Evolutionary conservation across 2,113 vertebrate species (phyloP).

Genomic region (Scatophagus argus): DNA sequence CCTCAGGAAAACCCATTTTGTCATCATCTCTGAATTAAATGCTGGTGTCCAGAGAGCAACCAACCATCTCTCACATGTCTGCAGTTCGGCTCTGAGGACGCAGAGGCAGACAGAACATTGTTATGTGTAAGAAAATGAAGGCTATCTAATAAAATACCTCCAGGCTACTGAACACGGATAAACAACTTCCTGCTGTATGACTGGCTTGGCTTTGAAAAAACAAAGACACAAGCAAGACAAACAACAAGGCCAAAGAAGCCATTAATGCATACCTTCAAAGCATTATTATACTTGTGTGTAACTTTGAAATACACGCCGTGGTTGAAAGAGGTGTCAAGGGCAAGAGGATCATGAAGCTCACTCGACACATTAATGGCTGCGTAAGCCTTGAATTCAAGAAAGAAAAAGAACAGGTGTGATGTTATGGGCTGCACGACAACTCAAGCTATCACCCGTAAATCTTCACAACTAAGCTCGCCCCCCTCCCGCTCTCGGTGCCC

Average conservation of each 20-base stretch:
- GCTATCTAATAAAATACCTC: background rate
- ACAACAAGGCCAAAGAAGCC: constrained; percentile 2
- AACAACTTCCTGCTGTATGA: constrained; percentile 23
- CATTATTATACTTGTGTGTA: background rate
- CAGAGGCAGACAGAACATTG: background rate
- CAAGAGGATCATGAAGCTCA: constrained; percentile 1
- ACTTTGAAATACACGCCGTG: background rate
- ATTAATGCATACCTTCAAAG: background rate
- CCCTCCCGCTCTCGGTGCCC: background rate
- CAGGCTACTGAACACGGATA: background rate
- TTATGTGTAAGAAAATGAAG: background rate
- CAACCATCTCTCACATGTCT: background rate
- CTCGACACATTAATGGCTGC: constrained; percentile 13
- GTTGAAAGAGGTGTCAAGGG: constrained; percentile 45
- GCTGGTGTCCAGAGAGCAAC: background rate
- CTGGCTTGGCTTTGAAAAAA: background rate
- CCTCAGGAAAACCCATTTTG: background rate
- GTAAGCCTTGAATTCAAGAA: constrained; percentile 41
- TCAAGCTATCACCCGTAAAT: constrained; percentile 60
- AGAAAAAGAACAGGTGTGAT: constrained; percentile 72
- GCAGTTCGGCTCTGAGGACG: background rate
- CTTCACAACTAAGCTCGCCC: constrained; percentile 30
- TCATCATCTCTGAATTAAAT: constrained; percentile 6
- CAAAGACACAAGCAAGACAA: background rate
- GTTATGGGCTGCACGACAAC: constrained; percentile 51